Percentiles rank a stretch among this genome's conserved stretches.
Evolutionary conservation across 1,140 invertebrate genomes (phyloP).

Genomic region (Patella vulgata): DNA sequence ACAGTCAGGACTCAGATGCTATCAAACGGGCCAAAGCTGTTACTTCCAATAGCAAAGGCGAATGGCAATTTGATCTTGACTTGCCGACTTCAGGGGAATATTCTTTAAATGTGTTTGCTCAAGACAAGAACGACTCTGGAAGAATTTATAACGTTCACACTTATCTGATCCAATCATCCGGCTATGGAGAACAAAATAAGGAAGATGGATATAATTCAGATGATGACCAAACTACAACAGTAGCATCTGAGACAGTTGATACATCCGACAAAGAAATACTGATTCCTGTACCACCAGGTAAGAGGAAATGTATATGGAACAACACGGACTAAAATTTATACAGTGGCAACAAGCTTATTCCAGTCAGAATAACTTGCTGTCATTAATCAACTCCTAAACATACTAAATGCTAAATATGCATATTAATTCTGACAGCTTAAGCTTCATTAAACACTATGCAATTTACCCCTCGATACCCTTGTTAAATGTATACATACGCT

Average conservation of each 20-base stretch:
- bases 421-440: too few species aligned
- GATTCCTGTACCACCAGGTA: constrained; percentile 45
- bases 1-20: constrained; percentile 50
- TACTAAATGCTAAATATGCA: too few species aligned
- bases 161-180: constrained; percentile 55
- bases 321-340: too few species aligned
- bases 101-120: constrained; percentile 58
- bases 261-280: constrained; percentile 52
- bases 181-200: constrained; percentile 25
- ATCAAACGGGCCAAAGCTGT: constrained; percentile 38
- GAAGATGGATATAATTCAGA: constrained; percentile 18
- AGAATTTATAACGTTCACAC: constrained; percentile 57
- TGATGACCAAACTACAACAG: constrained; percentile 17
- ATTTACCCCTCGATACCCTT: too few species aligned
- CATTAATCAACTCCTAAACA: too few species aligned
- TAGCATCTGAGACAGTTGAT: constrained; percentile 52
- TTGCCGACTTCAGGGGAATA: constrained; percentile 57
- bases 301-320: too few species aligned
- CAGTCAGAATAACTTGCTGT: too few species aligned
- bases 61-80: constrained; percentile 55
- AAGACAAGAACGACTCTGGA: constrained; percentile 38
- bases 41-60: constrained; percentile 37
- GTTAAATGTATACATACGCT: too few species aligned
- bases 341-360: too few species aligned
- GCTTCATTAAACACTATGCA: too few species aligned